These are phyloP conservation scores for Umimayanthus chanpuru DNA, from an alignment of 92 coral and sea anemone species.

Conservation along the genomic window DNA sequence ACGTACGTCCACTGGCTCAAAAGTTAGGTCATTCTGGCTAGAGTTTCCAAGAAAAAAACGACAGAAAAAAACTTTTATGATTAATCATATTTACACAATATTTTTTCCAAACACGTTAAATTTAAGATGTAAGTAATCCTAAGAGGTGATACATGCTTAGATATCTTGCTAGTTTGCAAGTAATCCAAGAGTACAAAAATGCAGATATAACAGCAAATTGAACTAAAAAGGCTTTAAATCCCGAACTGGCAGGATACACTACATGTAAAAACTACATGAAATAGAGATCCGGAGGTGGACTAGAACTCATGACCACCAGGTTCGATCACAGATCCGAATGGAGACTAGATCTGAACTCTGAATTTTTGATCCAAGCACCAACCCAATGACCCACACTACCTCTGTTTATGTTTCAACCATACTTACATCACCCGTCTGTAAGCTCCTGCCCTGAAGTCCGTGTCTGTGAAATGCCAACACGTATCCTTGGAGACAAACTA, in stretches of 20 bases:
- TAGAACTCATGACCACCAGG: background rate
- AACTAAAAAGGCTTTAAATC: too few species aligned
- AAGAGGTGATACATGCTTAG: too few species aligned
- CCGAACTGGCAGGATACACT: too few species aligned
- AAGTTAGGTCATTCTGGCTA: background rate
- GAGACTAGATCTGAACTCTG: background rate
- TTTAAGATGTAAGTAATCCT: too few species aligned
- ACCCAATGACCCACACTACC: background rate
- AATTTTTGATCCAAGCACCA: background rate
- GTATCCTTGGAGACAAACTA: constrained; percentile 98
- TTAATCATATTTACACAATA: background rate
- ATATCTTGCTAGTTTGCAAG: too few species aligned
- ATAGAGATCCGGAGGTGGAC: too few species aligned
- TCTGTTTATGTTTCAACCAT: background rate
- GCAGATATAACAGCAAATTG: too few species aligned
- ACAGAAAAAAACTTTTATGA: too few species aligned
- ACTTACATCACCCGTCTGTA: constrained; percentile 86
- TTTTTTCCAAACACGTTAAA: background rate
- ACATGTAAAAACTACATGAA: too few species aligned
- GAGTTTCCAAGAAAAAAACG: background rate
- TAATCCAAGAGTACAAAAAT: too few species aligned
- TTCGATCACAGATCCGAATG: background rate
- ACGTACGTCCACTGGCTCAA: too few species aligned
- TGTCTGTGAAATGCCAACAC: constrained; percentile 93
- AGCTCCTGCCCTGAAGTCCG: constrained; percentile 96